These are phyloP conservation scores for Aphyosemion australe DNA, from an alignment of 2,113 vertebrate species.

Conservation along the genomic window DNA sequence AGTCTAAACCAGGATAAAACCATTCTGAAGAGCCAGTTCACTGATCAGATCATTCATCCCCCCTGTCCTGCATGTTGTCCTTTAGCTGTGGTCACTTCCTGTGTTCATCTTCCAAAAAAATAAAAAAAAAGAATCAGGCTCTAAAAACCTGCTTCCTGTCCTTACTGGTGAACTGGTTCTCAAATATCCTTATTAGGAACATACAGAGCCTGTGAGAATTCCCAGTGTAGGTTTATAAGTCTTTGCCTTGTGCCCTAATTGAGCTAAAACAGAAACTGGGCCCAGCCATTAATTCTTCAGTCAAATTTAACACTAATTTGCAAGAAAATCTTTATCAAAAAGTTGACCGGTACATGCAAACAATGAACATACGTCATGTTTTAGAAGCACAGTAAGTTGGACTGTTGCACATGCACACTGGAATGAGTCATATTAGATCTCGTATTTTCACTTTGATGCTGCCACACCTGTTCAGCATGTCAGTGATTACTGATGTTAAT, in stretches of 20 bases:
- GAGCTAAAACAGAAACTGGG: constrained; percentile 51
- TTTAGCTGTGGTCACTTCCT: constrained; percentile 61
- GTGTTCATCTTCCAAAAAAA: constrained; percentile 10
- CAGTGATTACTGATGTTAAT: not conserved
- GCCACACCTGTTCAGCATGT: constrained; percentile 14
- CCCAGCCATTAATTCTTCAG: constrained; percentile 32
- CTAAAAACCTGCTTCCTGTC: constrained; percentile 56
- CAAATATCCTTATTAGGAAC: constrained; percentile 73
- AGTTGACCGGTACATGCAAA: not conserved
- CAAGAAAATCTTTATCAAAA: not conserved
- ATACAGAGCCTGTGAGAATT: constrained; percentile 52
- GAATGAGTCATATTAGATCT: not conserved
- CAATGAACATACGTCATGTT: not conserved
- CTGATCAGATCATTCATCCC: constrained; percentile 31
- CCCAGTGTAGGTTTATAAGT: constrained; percentile 55
- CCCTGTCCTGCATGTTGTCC: constrained; percentile 6
- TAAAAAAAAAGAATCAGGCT: constrained; percentile 11
- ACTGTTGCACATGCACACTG: not conserved
- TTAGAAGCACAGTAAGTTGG: too few relatives aligned
- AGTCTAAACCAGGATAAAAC: constrained; percentile 36
- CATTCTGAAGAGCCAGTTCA: constrained; percentile 32
- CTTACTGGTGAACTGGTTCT: constrained; percentile 35
- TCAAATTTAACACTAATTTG: constrained; percentile 8
- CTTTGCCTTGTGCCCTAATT: constrained; percentile 65
- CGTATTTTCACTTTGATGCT: not conserved